phyloP scores from a whole-genome alignment of 2,888 invertebrate species.

The Caenorhabditis drosophilae region DNA sequence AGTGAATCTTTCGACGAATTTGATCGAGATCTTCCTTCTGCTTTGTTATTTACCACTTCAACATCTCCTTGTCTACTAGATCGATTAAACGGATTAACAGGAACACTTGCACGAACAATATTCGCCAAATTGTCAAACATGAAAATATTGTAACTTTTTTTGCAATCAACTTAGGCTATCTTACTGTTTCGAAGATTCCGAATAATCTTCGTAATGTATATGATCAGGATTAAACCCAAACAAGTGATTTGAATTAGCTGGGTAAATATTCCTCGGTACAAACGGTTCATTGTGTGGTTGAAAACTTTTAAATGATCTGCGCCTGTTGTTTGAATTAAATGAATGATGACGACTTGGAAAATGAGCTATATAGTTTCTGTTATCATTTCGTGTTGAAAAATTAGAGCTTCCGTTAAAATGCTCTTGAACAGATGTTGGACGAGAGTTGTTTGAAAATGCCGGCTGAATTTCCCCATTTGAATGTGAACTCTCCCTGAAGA shows the following conservation, averaged over 20 bases:
- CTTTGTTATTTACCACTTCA: background rate
- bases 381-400: background rate
- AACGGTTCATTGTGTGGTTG: no score
- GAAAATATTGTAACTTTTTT: background rate
- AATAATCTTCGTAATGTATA: conserved; percentile 25
- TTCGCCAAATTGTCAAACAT: conserved; percentile 34
- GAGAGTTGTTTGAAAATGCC: background rate
- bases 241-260: no score
- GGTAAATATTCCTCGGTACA: no score
- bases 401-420: background rate
- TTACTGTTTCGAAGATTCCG: conserved; percentile 23
- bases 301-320: no score
- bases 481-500: conserved; percentile 32
- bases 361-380: no score
- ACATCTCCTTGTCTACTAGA: background rate
- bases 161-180: background rate
- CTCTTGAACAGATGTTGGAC: conserved; percentile 11
- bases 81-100: conserved; percentile 10
- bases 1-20: conserved; percentile 10
- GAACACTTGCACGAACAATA: conserved; percentile 18
- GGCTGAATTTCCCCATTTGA: background rate
- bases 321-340: conserved; percentile 1
- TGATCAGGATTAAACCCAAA: conserved; percentile 4
- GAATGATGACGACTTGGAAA: background rate
- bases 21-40: conserved; percentile 4